A percentile compares a stretch with the other conserved stretches of the same genome.
Conservation (phyloP, 2,797 vertebrate genomes). For the Scolopax rusticola region DNA sequence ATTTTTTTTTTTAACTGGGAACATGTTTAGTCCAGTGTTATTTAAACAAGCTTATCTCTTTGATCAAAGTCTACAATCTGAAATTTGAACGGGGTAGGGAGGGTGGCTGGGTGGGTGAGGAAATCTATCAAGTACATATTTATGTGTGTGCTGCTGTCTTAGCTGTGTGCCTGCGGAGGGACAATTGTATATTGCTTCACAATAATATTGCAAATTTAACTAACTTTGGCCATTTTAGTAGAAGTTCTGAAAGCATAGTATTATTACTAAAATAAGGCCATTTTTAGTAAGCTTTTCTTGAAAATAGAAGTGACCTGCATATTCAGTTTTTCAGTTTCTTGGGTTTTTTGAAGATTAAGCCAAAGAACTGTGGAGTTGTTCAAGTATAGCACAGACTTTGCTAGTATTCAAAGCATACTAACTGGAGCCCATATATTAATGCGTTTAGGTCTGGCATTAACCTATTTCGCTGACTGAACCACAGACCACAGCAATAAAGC, state of each 20-base stretch:
- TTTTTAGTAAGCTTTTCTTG: constrained; percentile 52
- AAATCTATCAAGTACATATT: constrained; percentile 41
- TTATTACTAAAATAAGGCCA: not conserved
- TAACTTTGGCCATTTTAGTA: constrained; percentile 22
- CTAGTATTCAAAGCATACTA: not conserved
- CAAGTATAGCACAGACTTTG: not conserved
- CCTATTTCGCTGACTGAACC: not conserved
- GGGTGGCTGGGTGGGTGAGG: constrained; percentile 41
- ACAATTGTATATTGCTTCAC: constrained; percentile 11
- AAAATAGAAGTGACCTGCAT: constrained; percentile 37
- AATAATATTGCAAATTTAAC: constrained; percentile 28
- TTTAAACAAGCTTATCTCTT: constrained; percentile 78
- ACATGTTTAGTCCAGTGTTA: constrained; percentile 67
- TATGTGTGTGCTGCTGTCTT: constrained; percentile 18
- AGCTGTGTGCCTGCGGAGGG: not conserved
- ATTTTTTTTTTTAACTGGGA: constrained; percentile 40
- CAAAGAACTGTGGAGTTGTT: not conserved
- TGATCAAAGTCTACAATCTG: constrained; percentile 70
- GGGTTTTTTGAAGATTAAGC: not conserved
- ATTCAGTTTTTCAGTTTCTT: not conserved
- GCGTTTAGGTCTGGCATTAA: not conserved
- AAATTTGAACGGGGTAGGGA: constrained; percentile 63
- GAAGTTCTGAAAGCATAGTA: not conserved
- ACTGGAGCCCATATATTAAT: not conserved
- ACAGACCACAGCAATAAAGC: constrained; percentile 22